A percentile compares a stretch with the other conserved stretches of the same genome.
These are phyloP conservation scores for Mus pahari DNA, from an alignment of 2,113 vertebrate genomes.

Conservation along the genomic window DNA sequence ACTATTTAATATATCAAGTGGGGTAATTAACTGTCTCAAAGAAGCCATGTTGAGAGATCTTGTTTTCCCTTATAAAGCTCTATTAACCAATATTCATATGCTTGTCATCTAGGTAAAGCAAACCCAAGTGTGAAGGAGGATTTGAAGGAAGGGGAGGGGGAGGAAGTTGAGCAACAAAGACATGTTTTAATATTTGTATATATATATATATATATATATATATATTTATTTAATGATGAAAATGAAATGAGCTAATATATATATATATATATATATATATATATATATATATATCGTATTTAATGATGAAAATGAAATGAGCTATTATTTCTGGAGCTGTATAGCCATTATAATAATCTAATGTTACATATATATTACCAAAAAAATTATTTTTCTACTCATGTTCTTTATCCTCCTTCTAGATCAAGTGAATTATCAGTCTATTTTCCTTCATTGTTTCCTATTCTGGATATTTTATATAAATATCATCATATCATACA, in stretches of 20 bases:
- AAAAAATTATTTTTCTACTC: not conserved
- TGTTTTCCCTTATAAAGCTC: not conserved
- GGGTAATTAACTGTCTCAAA: not conserved
- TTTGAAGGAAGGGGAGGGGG: not conserved
- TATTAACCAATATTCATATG: not conserved
- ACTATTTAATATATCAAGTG: conserved; percentile 4
- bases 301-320: not conserved
- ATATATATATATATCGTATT: not conserved
- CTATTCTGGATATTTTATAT: not conserved
- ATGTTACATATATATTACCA: not conserved
- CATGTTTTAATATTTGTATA: conserved; percentile 21
- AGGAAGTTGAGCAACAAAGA: not conserved
- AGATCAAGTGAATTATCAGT: not conserved
- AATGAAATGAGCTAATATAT: not conserved
- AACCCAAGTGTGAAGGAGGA: not conserved
- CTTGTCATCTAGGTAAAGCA: conserved; percentile 7
- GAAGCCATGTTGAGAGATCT: not conserved
- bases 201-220: too few relatives aligned
- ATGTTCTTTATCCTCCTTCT: not conserved
- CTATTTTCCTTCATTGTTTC: not conserved
- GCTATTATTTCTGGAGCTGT: not conserved
- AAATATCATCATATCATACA: not conserved
- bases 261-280: not conserved
- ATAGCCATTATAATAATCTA: not conserved
- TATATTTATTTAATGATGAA: not conserved